These are phyloP conservation scores for Latrodectus elegans DNA, from an alignment of 2,888 invertebrate species.

Conservation along the genomic window DNA sequence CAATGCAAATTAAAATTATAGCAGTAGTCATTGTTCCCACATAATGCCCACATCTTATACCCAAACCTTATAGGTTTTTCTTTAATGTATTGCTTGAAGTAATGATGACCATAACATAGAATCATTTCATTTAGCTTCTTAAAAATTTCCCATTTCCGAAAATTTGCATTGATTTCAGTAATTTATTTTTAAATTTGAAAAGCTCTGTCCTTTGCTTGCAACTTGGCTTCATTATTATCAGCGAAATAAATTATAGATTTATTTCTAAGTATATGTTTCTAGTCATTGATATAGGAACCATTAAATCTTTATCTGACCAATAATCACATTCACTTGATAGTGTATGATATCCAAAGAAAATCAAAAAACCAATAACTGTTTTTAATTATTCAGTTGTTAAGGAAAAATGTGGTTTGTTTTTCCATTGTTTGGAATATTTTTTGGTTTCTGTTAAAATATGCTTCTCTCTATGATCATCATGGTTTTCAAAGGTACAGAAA, in stretches of 20 bases:
- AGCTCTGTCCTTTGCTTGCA: no score
- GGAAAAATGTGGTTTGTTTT: background rate
- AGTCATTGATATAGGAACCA: background rate
- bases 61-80: no score
- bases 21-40: constrained; percentile 5
- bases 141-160: constrained; percentile 15
- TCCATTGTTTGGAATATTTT: constrained; percentile 9
- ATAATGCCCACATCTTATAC: no score
- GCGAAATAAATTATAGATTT: background rate
- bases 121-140: constrained; percentile 7
- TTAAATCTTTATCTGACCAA: no score
- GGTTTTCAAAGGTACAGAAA: constrained; percentile 20
- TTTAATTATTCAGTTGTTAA: background rate
- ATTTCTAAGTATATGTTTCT: background rate
- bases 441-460: constrained; percentile 2
- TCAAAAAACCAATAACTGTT: background rate
- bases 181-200: background rate
- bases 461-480: constrained; percentile 18
- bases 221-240: no score
- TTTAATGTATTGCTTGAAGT: no score
- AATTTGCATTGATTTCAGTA: background rate
- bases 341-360: no score
- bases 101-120: background rate
- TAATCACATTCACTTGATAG: no score
- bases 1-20: background rate